A percentile compares a stretch with the other conserved stretches of the same genome.
These are phyloP conservation scores for Chrosomus eos DNA, from an alignment of 2,797 vertebrate species.

Conservation along the genomic window DNA sequence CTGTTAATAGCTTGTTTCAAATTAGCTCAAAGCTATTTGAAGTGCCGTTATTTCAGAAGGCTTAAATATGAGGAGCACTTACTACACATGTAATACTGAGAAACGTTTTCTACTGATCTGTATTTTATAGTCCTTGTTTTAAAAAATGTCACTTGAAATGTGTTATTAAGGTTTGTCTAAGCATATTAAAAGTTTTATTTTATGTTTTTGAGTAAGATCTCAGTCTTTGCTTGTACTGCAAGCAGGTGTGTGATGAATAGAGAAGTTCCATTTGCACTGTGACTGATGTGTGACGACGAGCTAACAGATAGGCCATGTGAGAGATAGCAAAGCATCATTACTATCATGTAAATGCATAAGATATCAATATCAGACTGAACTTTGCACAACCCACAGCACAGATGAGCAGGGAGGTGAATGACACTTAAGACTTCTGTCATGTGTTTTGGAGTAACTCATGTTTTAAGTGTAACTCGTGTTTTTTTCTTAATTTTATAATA, in stretches of 20 bases:
- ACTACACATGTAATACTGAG: conserved; percentile 62
- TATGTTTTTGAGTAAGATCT: conserved; percentile 17
- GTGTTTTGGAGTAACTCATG: background rate
- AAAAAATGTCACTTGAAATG: conserved; percentile 29
- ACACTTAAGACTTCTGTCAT: conserved; percentile 11
- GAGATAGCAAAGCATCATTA: background rate
- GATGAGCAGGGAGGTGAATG: conserved; percentile 28
- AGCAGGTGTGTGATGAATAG: conserved; percentile 3
- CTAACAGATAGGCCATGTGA: background rate
- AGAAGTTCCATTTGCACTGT: background rate
- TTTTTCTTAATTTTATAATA: no score
- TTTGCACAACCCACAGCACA: conserved; percentile 52
- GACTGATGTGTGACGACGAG: background rate
- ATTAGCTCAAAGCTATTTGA: conserved; percentile 35
- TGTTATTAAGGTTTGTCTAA: conserved; percentile 43
- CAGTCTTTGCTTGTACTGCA: background rate
- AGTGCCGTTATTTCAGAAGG: conserved; percentile 26
- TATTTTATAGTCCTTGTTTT: conserved; percentile 45
- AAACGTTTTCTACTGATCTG: conserved; percentile 68
- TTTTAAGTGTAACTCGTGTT: background rate
- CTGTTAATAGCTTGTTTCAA: conserved; percentile 25
- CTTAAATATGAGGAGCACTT: conserved; percentile 68
- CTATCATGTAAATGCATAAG: conserved; percentile 56
- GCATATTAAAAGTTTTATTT: conserved; percentile 56
- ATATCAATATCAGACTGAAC: conserved; percentile 63